phyloP scores from a whole-genome alignment of 2,797 vertebrate species.

The Onychomys arenicola region DNA sequence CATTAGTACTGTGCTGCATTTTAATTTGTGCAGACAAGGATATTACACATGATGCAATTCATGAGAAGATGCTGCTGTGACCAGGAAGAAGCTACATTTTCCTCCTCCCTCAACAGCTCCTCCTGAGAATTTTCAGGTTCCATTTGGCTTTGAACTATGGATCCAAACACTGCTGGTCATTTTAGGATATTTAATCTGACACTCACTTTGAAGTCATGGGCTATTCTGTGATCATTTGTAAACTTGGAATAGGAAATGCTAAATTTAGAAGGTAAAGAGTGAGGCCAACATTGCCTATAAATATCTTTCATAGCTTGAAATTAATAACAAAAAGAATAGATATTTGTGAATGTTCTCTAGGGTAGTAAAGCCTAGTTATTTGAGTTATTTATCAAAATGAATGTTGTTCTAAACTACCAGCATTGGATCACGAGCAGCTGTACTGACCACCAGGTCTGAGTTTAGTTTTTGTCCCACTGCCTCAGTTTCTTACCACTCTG shows the following conservation, averaged over 20 bases:
- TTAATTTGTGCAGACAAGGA: constrained; percentile 22
- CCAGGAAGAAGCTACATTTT: neutral
- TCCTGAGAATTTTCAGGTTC: constrained; percentile 1
- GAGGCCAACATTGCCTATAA: neutral
- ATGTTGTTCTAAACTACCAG: neutral
- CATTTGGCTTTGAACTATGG: constrained; percentile 52
- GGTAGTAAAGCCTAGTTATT: neutral
- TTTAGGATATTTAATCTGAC: constrained; percentile 13
- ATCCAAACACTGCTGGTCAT: constrained; percentile 18
- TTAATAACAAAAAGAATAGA: constrained; percentile 20
- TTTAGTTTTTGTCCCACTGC: neutral
- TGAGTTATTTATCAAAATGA: neutral
- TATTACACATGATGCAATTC: neutral
- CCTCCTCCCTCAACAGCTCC: neutral
- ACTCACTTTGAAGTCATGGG: neutral
- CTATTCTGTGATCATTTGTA: constrained; percentile 41
- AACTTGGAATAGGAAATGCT: constrained; percentile 14
- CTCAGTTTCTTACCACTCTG: neutral
- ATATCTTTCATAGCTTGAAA: constrained; percentile 34
- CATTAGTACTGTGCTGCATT: neutral
- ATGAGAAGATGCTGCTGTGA: constrained; percentile 23
- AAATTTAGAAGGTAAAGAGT: constrained; percentile 46
- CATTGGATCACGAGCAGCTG: neutral
- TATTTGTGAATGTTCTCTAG: neutral
- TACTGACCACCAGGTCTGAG: neutral